These are phyloP conservation scores for Anaspis maculata DNA, from an alignment of 2,888 invertebrate species.

Conservation along the genomic window DNA sequence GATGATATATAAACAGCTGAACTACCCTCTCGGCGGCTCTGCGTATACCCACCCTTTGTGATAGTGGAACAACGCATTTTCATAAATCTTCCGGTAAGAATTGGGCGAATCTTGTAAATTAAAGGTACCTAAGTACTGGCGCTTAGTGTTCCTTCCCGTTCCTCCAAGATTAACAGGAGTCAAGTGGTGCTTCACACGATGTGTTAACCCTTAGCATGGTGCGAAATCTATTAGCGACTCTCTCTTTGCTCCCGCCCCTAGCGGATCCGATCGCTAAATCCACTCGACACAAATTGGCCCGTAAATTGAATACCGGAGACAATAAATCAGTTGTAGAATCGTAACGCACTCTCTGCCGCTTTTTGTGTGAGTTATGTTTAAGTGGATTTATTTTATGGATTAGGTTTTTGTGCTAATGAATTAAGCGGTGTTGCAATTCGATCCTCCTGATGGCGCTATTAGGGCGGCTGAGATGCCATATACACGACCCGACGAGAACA, in stretches of 20 bases:
- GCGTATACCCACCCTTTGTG: no score
- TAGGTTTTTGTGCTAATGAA: conserved; percentile 39
- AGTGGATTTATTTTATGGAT: conserved; percentile 40
- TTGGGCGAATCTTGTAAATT: conserved; percentile 10
- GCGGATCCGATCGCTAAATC: conserved; percentile 36
- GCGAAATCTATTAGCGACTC: conserved; percentile 33
- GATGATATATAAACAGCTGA: no score
- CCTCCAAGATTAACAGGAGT: conserved; percentile 37
- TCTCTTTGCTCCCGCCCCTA: conserved; percentile 10
- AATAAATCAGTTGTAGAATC: conserved; percentile 39
- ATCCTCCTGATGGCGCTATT: no score
- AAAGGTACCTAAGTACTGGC: conserved; percentile 4
- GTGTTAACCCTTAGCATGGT: conserved; percentile 38
- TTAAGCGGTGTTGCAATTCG: conserved; percentile 25
- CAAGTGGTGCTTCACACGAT: conserved; percentile 42
- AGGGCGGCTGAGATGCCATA: no score
- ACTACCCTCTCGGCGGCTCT: no score
- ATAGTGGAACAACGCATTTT: no score
- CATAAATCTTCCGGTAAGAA: no score
- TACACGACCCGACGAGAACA: no score
- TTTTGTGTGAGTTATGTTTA: conserved; percentile 34
- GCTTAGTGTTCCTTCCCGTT: not conserved
- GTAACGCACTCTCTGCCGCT: conserved; percentile 33
- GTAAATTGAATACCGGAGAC: conserved; percentile 41
- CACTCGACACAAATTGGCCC: conserved; percentile 42